Conservation (phyloP, 2,113 vertebrate species). For the Australoheros scitulus region DNA sequence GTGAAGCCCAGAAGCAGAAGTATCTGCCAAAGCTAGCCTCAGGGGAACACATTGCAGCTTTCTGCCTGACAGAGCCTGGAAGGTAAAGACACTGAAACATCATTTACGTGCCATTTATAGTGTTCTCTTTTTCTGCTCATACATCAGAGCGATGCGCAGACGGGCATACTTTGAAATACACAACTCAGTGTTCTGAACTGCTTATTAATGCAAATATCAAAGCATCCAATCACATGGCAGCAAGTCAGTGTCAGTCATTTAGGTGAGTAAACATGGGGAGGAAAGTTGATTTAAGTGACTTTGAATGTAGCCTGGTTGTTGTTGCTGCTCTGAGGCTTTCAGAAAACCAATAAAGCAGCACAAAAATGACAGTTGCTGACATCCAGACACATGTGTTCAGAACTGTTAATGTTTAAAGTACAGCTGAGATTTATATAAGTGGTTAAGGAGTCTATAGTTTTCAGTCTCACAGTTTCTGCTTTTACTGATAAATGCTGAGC, state of each 20-base stretch:
- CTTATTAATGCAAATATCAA: background rate
- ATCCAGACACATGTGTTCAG: no score
- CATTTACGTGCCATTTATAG: background rate
- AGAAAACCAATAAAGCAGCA: no score
- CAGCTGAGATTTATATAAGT: no score
- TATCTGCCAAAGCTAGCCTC: slow-evolving; percentile 92
- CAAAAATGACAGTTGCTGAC: background rate
- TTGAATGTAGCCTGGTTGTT: background rate
- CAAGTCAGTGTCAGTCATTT: background rate
- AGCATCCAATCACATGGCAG: background rate
- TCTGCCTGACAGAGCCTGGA: slow-evolving; percentile 94
- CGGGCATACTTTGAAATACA: no score
- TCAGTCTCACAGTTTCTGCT: no score
- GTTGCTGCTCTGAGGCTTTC: no score
- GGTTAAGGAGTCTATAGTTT: no score
- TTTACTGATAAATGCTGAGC: background rate
- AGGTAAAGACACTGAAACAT: slow-evolving; percentile 78
- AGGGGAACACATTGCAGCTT: slow-evolving; percentile 93
- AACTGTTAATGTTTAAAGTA: no score
- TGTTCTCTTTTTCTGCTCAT: background rate
- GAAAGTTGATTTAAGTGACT: background rate
- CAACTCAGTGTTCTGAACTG: background rate
- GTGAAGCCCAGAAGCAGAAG: slow-evolving; percentile 91
- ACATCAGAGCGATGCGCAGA: background rate
- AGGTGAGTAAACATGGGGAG: fast-evolving